phyloP scores from a whole-genome alignment of 2,113 vertebrate genomes.

The Platanista minor region DNA sequence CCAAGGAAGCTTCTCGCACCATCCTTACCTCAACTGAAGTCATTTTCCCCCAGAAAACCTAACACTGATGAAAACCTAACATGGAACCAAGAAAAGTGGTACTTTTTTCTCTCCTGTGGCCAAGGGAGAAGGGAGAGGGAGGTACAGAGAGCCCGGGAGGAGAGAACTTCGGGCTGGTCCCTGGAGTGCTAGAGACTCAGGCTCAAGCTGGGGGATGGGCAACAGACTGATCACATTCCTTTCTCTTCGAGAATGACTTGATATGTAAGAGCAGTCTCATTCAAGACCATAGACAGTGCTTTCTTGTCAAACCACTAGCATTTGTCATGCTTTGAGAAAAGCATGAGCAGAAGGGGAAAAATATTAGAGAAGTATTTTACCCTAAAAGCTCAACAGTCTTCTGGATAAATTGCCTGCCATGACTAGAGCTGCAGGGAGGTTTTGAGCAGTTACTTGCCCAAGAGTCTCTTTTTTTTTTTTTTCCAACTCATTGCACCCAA shows the following conservation, averaged over 20 bases:
- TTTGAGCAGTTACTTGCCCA: neutral
- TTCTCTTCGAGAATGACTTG: neutral
- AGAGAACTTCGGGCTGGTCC: neutral
- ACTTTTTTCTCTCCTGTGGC: neutral
- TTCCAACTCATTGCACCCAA: too few species aligned
- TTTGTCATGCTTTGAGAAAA: constrained; percentile 48
- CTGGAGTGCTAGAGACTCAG: neutral
- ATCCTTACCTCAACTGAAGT: neutral
- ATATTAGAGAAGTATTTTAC: constrained; percentile 57
- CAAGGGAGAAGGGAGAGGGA: neutral
- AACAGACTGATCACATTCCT: neutral
- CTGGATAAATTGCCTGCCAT: constrained; percentile 50
- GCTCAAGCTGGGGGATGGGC: too few species aligned
- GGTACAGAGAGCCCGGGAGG: neutral
- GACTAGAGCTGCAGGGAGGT: constrained; percentile 28
- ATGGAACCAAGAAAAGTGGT: neutral
- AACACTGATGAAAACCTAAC: neutral
- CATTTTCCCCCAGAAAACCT: neutral
- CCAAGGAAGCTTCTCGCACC: neutral
- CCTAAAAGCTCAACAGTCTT: constrained; percentile 44
- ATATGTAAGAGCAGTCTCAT: neutral
- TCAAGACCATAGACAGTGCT: neutral
- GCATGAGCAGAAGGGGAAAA: constrained; percentile 39
- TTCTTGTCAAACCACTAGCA: constrained; percentile 8
- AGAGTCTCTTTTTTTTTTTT: neutral